phyloP scores from a whole-genome alignment of 2,113 vertebrate genomes.

The Cottus gobio region DNA sequence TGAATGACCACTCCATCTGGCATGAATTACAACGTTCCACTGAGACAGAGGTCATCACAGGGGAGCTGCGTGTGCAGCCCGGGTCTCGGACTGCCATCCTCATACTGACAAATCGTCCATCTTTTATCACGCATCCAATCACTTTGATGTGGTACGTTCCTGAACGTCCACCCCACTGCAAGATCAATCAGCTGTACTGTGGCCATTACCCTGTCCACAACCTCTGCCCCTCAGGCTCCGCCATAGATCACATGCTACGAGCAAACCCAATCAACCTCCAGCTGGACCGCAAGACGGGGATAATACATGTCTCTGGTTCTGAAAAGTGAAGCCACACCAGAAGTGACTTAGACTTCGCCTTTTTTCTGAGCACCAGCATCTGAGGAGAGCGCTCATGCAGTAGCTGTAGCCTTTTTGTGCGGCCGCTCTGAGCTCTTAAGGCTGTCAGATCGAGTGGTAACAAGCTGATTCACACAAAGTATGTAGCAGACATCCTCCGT shows the following conservation, averaged over 20 bases:
- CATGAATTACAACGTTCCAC: background rate
- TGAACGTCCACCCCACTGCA: background rate
- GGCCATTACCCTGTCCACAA: slow-evolving; percentile 8
- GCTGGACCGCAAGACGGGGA: background rate
- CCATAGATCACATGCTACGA: slow-evolving; percentile 18
- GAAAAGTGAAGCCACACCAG: background rate
- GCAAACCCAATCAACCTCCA: slow-evolving; percentile 7
- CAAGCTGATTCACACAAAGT: too few relatives aligned
- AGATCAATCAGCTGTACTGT: slow-evolving; percentile 16
- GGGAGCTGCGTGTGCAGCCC: background rate
- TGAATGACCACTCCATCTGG: background rate
- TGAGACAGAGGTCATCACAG: background rate
- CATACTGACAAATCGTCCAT: slow-evolving; percentile 12
- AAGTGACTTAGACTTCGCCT: too few relatives aligned
- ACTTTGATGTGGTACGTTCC: slow-evolving; percentile 24
- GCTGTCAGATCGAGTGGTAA: too few relatives aligned
- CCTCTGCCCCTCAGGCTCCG: slow-evolving; percentile 8
- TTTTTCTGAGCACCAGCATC: too few relatives aligned
- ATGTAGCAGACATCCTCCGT: too few relatives aligned
- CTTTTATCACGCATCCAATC: slow-evolving; percentile 6
- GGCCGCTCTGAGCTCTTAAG: too few relatives aligned
- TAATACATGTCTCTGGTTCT: background rate
- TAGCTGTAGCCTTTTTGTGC: too few relatives aligned
- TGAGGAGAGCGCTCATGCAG: too few relatives aligned
- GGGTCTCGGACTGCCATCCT: background rate